These are phyloP conservation scores for Phenacoccus solenopsis DNA, from an alignment of 1,140 invertebrate genomes.

Conservation along the genomic window DNA sequence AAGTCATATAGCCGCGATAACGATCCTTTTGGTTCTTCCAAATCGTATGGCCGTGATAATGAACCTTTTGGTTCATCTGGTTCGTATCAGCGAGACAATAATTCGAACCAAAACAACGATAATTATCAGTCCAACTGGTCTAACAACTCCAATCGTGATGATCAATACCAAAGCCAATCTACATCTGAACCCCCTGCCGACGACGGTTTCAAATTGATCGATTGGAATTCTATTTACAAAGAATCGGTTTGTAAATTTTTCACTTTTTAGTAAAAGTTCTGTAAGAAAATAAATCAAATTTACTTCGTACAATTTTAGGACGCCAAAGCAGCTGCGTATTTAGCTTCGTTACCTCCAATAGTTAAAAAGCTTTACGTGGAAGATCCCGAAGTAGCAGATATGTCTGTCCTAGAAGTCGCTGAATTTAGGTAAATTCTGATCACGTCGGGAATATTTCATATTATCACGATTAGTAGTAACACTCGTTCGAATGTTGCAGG, in stretches of 20 bases:
- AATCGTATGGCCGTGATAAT: neutral
- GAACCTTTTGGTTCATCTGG: no score
- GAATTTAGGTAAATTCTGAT: conserved; percentile 36
- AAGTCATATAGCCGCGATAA: no score
- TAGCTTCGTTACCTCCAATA: conserved; percentile 48
- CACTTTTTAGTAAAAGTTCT: conserved; percentile 1
- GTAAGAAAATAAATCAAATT: conserved; percentile 19
- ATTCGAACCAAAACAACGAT: neutral
- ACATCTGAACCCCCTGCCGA: neutral
- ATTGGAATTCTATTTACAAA: neutral
- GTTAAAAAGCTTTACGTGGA: conserved; percentile 78
- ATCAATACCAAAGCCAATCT: neutral
- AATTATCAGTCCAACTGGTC: neutral
- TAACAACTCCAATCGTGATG: neutral
- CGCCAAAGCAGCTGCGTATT: conserved; percentile 36
- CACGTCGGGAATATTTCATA: neutral
- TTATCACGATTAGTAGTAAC: neutral
- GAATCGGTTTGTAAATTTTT: neutral
- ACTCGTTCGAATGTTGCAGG: conserved; percentile 31
- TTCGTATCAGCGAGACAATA: neutral
- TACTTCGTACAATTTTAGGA: conserved; percentile 7
- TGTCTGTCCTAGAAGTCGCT: conserved; percentile 46
- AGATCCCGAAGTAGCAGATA: conserved; percentile 49
- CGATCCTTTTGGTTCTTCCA: neutral
- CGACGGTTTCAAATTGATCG: neutral